Evolutionary conservation across 2,888 invertebrate genomes (phyloP).

Genomic region (Chromoteleia sp.): DNA sequence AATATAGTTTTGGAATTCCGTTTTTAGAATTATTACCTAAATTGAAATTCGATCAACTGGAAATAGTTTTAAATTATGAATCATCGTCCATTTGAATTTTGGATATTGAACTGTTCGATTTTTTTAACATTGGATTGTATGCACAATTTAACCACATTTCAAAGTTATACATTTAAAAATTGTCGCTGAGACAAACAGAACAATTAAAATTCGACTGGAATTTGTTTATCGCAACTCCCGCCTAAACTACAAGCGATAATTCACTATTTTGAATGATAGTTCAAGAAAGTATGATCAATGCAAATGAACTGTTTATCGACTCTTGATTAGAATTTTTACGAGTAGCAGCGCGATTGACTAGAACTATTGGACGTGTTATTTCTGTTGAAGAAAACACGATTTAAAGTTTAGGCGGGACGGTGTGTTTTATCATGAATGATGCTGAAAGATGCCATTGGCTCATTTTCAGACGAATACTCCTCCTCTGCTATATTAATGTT

Average conservation of each 20-base stretch:
- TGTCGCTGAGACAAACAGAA: too few relatives aligned
- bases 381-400: slow-evolving; percentile 24
- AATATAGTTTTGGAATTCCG: too few relatives aligned
- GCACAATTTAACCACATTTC: too few relatives aligned
- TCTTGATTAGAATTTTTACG: slow-evolving; percentile 50
- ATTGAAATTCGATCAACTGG: too few relatives aligned
- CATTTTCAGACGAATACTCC: slow-evolving; percentile 57
- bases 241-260: slow-evolving; percentile 15
- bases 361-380: slow-evolving; percentile 34
- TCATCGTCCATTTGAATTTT: too few relatives aligned
- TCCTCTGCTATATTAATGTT: slow-evolving; percentile 41
- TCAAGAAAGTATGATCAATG: slow-evolving; percentile 44
- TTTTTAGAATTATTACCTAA: too few relatives aligned
- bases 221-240: slow-evolving; percentile 5
- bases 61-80: too few relatives aligned
- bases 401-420: slow-evolving; percentile 53
- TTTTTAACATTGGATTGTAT: too few relatives aligned
- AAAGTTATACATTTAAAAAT: too few relatives aligned
- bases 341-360: slow-evolving; percentile 47
- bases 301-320: slow-evolving; percentile 53
- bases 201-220: slow-evolving; percentile 11
- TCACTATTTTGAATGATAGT: slow-evolving; percentile 39
- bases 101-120: too few relatives aligned
- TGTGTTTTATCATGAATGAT: slow-evolving; percentile 44
- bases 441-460: slow-evolving; percentile 53